Evolutionary conservation across 2,888 invertebrate genomes (phyloP).

Genomic region (Formica aserva): DNA sequence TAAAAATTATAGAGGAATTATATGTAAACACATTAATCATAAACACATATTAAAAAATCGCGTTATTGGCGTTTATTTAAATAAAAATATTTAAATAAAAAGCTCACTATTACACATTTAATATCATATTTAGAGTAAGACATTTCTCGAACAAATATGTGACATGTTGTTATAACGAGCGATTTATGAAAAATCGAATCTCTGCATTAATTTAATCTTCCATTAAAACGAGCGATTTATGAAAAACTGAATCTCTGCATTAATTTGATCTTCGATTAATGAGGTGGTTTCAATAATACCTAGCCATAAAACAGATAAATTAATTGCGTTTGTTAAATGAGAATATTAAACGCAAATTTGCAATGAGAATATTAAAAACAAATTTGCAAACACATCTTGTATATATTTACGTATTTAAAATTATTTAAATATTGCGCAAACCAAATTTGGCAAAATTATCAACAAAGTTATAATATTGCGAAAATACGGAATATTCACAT

Average conservation of each 20-base stretch:
- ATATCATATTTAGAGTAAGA: slow-evolving; percentile 22
- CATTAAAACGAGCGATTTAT: not conserved
- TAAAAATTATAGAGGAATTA: slow-evolving; percentile 28
- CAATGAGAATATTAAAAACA: not conserved
- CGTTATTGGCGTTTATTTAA: slow-evolving; percentile 15
- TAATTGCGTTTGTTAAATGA: not conserved
- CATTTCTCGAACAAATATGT: slow-evolving; percentile 32
- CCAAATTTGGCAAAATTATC: not conserved
- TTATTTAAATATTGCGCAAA: slow-evolving; percentile 19
- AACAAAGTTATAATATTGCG: not conserved
- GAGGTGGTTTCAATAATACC: not conserved
- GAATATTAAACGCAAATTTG: not conserved
- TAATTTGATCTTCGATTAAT: slow-evolving; percentile 2
- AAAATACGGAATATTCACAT: not conserved
- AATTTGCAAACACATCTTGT: not conserved
- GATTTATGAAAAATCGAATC: not conserved
- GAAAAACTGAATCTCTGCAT: not conserved
- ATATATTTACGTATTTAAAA: slow-evolving; percentile 5
- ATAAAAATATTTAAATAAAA: slow-evolving; percentile 45
- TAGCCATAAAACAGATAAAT: not conserved
- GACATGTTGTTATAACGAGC: not conserved
- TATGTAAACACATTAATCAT: not conserved
- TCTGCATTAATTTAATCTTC: not conserved
- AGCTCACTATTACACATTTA: slow-evolving; percentile 53
- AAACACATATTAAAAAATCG: not conserved